Conservation (phyloP, 2,888 invertebrate species). For the Boloria euphrosyne region DNA sequence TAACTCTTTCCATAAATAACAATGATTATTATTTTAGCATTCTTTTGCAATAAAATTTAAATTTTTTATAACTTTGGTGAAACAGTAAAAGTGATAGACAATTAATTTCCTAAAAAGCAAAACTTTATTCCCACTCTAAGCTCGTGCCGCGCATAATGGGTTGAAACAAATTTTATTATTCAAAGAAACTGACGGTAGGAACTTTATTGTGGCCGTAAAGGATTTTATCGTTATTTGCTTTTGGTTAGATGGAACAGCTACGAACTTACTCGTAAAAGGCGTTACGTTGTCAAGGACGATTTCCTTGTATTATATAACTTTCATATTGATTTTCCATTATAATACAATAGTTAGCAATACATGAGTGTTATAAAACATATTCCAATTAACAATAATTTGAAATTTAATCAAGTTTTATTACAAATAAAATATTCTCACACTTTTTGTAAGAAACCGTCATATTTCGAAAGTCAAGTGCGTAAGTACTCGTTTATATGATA, state of each 20-base stretch:
- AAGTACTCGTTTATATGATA: conserved; percentile 13
- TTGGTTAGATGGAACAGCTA: conserved; percentile 16
- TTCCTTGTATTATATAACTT: neutral
- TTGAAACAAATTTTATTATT: conserved; percentile 29
- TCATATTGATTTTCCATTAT: too few species aligned
- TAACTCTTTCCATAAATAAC: too few species aligned
- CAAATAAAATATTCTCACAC: neutral
- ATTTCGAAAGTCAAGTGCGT: conserved; percentile 1
- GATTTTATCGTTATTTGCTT: conserved; percentile 35
- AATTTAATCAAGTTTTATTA: neutral
- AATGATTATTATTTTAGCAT: too few species aligned
- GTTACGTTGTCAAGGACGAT: neutral
- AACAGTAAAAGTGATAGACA: neutral
- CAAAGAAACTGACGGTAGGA: conserved; percentile 26
- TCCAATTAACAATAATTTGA: too few species aligned
- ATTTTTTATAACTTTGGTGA: neutral
- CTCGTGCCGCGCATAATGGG: conserved; percentile 12
- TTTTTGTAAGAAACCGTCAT: conserved; percentile 1
- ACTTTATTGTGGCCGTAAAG: conserved; percentile 36
- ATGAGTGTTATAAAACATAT: too few species aligned
- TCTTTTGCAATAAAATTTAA: neutral
- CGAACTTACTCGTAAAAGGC: conserved; percentile 10
- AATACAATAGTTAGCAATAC: too few species aligned
- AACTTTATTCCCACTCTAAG: conserved; percentile 17
- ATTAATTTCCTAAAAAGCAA: conserved; percentile 17